Conservation (phyloP, 2,797 vertebrate genomes). For the Catostomus latipinnis region DNA sequence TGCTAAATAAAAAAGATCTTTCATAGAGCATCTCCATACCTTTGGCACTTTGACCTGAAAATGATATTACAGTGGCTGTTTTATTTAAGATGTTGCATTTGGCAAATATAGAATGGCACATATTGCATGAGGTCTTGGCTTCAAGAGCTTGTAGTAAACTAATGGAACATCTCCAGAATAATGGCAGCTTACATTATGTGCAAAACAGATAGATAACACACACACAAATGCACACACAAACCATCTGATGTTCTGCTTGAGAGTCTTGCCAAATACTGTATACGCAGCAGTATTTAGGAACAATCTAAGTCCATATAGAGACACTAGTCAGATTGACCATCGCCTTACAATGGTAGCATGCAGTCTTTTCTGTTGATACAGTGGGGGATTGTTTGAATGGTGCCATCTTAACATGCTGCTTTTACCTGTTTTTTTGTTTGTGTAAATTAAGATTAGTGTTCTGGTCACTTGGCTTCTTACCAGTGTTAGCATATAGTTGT, state of each 20-base stretch:
- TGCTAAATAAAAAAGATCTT: not conserved
- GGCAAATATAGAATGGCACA: not conserved
- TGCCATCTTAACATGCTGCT: not conserved
- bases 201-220: conserved; percentile 22
- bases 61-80: not conserved
- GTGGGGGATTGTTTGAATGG: not conserved
- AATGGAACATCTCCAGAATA: not conserved
- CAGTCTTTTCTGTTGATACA: conserved; percentile 32
- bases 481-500: not conserved
- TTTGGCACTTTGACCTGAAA: not conserved
- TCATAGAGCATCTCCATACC: not conserved
- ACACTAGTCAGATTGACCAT: conserved; percentile 59
- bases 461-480: not conserved
- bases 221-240: not conserved
- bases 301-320: conserved; percentile 56
- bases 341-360: conserved; percentile 54
- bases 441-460: not conserved
- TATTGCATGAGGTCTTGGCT: conserved; percentile 8
- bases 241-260: conserved; percentile 29
- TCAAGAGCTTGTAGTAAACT: conserved; percentile 9
- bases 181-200: conserved; percentile 17
- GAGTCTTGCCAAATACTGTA: conserved; percentile 39
- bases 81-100: conserved; percentile 15
- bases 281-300: conserved; percentile 30
- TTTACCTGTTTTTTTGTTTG: not conserved